Evolutionary conservation across 2,797 vertebrate species (phyloP).

Genomic region (Ciconia nigra): DNA sequence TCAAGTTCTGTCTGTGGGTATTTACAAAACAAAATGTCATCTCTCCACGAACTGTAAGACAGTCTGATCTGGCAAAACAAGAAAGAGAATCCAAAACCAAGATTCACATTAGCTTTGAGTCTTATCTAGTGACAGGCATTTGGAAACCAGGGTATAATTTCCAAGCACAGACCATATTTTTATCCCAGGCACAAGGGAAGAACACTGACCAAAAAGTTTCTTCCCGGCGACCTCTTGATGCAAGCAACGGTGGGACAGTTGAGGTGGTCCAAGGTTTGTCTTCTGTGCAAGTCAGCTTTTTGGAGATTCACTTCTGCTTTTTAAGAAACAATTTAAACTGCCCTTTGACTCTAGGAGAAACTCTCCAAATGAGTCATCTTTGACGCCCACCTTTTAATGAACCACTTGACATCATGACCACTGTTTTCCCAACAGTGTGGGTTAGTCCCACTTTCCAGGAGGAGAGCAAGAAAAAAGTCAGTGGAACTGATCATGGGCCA

Average conservation of each 20-base stretch:
- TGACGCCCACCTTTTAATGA: neutral
- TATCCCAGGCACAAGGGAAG: neutral
- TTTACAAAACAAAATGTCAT: slow-evolving; percentile 23
- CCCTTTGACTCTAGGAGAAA: neutral
- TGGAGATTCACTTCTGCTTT: neutral
- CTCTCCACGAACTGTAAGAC: neutral
- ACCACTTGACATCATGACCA: neutral
- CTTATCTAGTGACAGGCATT: neutral
- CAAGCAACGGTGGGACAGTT: neutral
- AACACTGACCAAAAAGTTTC: neutral
- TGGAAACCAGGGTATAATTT: neutral
- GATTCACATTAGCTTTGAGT: neutral
- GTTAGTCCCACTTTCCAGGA: neutral
- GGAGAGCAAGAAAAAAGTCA: neutral
- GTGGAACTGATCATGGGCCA: neutral
- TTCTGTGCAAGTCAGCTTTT: neutral
- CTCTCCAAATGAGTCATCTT: neutral
- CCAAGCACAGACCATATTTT: neutral
- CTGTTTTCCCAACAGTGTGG: neutral
- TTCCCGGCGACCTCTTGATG: neutral
- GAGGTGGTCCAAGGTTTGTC: neutral
- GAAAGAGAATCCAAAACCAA: neutral
- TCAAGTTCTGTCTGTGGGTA: neutral
- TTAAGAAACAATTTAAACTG: neutral
- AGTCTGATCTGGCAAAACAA: neutral